phyloP scores from a whole-genome alignment of 2,113 vertebrate genomes.

The Ochotona curzoniae region DNA sequence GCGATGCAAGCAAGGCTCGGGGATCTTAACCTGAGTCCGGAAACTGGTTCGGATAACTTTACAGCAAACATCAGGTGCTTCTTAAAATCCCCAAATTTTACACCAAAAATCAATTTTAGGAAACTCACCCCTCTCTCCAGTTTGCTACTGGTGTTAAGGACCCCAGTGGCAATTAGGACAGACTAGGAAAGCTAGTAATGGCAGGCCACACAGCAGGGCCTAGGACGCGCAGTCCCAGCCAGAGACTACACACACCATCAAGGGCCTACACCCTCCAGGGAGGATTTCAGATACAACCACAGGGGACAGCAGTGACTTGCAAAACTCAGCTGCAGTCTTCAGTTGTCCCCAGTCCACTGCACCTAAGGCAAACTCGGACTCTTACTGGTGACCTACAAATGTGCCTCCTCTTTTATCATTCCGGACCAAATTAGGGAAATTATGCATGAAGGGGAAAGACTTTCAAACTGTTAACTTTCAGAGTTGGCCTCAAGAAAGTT shows the following conservation, averaged over 20 bases:
- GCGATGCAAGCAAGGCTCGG: neutral
- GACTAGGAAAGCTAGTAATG: neutral
- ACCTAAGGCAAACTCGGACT: neutral
- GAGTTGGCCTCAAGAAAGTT: conserved; percentile 10
- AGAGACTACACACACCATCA: neutral
- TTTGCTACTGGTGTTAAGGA: neutral
- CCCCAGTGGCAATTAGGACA: neutral
- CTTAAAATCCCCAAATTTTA: conserved; percentile 8
- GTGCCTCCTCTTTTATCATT: no score
- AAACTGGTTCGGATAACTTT: neutral
- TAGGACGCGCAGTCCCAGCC: neutral
- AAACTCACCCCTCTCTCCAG: neutral
- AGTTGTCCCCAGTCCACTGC: neutral
- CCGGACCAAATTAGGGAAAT: neutral
- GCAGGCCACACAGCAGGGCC: neutral
- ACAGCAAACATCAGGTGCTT: neutral
- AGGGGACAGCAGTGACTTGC: neutral
- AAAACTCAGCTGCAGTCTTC: conserved; percentile 50
- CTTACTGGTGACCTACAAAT: neutral
- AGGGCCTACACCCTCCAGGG: neutral
- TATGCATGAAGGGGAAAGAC: neutral
- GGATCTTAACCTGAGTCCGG: neutral
- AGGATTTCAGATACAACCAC: conserved; percentile 33
- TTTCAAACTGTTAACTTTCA: conserved; percentile 5
- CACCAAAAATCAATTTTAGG: neutral